Conservation (phyloP, 92 coral and sea anemone genomes). For the Desmophyllum pertusum region DNA sequence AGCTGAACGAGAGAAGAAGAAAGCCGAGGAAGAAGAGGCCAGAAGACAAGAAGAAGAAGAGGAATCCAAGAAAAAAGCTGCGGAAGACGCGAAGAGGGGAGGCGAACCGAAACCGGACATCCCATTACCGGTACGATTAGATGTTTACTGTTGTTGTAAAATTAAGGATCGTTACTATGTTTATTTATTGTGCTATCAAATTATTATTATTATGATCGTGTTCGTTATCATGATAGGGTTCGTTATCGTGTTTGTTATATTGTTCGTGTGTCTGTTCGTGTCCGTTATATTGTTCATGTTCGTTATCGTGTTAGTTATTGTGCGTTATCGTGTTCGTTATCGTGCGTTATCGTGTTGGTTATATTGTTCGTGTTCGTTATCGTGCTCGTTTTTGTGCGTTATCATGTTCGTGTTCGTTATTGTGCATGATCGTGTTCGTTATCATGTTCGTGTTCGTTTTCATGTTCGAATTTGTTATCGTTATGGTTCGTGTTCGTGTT, state of each 20-base stretch:
- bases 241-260: neutral
- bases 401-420: neutral
- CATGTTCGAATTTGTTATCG: neutral
- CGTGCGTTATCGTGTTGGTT: neutral
- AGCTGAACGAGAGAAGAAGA: constrained; percentile 77
- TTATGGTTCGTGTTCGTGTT: neutral
- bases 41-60: constrained; percentile 57
- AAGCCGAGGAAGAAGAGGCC: constrained; percentile 72
- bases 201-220: neutral
- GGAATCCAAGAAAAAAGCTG: constrained; percentile 52
- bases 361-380: neutral
- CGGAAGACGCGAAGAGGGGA: constrained; percentile 66
- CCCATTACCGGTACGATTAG: constrained; percentile 59
- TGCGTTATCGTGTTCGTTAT: neutral
- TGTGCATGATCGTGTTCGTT: neutral
- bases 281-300: neutral
- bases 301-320: neutral
- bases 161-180: too few relatives aligned
- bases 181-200: too few relatives aligned
- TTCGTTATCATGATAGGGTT: neutral
- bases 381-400: neutral
- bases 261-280: neutral
- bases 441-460: neutral
- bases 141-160: neutral
- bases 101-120: constrained; percentile 62